Conservation (phyloP, 2,797 vertebrate genomes). For the Rhinogobio ventralis region DNA sequence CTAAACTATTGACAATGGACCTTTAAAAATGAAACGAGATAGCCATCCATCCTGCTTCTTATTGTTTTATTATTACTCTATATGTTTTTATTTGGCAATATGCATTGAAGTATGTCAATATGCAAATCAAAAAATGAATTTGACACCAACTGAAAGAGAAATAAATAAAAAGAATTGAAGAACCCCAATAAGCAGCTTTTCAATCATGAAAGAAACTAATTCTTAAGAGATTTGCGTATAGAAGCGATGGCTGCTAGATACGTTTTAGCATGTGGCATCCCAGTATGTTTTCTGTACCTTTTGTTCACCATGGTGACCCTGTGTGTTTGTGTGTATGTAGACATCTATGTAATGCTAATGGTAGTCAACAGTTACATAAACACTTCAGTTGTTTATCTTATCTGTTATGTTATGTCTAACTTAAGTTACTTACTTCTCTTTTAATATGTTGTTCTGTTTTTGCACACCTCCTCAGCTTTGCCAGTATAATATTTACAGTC, state of each 20-base stretch:
- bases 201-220: background rate
- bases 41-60: background rate
- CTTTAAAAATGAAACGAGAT: background rate
- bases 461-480: background rate
- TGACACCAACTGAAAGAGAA: background rate
- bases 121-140: background rate
- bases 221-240: background rate
- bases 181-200: background rate
- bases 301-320: constrained; percentile 16
- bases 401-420: background rate
- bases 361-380: background rate
- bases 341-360: background rate
- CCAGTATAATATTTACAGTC: background rate
- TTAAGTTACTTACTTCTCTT: background rate
- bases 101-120: background rate
- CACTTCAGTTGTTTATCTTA: background rate
- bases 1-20: background rate
- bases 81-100: background rate
- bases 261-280: background rate
- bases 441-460: background rate
- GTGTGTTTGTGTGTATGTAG: constrained; percentile 2
- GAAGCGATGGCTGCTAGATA: background rate
- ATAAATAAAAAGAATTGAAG: background rate
- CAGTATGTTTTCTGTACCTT: background rate
- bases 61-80: too few species aligned